phyloP scores from a whole-genome alignment of 2,797 vertebrate species.

The Mico argentatus region DNA sequence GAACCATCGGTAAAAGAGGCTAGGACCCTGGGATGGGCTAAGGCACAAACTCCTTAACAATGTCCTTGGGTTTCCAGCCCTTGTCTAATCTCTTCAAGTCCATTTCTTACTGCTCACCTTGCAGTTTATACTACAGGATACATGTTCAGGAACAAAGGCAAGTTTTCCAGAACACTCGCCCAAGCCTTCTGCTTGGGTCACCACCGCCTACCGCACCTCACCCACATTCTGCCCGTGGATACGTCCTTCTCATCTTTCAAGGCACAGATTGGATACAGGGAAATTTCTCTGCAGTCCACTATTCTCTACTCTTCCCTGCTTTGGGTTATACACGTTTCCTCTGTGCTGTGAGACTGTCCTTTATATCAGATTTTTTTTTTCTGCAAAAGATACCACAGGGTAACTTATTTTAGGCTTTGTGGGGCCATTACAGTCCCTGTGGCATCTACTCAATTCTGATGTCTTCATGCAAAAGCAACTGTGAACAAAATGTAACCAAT shows the following conservation, averaged over 20 bases:
- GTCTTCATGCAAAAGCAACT: neutral
- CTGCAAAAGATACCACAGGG: neutral
- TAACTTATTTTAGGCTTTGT: neutral
- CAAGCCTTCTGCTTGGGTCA: neutral
- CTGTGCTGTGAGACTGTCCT: neutral
- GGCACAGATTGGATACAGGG: neutral
- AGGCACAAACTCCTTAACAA: neutral
- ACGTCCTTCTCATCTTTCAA: neutral
- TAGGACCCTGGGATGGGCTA: too few species aligned
- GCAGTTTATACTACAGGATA: too few species aligned
- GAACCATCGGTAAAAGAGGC: too few species aligned
- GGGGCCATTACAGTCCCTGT: neutral
- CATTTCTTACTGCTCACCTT: neutral
- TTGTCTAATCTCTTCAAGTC: neutral
- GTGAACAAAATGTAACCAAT: neutral
- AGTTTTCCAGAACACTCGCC: too few species aligned
- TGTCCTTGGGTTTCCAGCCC: neutral
- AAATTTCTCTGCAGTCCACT: neutral
- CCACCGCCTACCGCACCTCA: accelerated
- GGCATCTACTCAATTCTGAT: neutral
- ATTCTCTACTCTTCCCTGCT: neutral
- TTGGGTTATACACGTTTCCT: neutral
- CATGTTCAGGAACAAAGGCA: neutral
- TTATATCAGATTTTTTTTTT: neutral
- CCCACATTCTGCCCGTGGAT: neutral